phyloP scores from a whole-genome alignment of 2,797 vertebrate genomes.

The Florisuga fusca region DNA sequence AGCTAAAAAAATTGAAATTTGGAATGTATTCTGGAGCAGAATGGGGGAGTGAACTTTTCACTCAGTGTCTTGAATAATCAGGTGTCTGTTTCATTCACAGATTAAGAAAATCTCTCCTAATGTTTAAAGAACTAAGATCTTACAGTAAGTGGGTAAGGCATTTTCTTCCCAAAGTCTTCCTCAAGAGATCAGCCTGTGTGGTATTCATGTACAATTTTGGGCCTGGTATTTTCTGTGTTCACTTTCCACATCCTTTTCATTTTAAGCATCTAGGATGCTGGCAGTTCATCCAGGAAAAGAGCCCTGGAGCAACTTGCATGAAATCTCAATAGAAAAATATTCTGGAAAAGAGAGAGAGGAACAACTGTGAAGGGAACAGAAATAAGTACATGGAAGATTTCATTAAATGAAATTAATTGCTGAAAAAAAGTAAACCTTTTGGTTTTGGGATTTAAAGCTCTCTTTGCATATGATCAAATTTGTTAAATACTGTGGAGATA shows the following conservation, averaged over 20 bases:
- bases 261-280: not conserved
- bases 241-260: not conserved
- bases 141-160: not conserved
- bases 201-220: not conserved
- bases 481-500: not conserved
- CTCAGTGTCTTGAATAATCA: not conserved
- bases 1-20: not conserved
- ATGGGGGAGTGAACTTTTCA: not conserved
- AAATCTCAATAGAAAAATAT: not conserved
- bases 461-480: not conserved
- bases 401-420: not conserved
- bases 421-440: not conserved
- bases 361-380: not conserved
- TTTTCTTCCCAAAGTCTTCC: not conserved
- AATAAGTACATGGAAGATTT: not conserved
- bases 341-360: not conserved
- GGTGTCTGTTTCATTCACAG: not conserved
- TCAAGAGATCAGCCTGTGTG: not conserved
- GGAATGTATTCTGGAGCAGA: not conserved
- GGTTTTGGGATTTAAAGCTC: not conserved
- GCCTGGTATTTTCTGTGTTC: not conserved
- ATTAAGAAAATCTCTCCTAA: not conserved
- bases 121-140: not conserved
- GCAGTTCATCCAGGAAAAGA: not conserved
- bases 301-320: not conserved